phyloP scores from a whole-genome alignment of 1,140 invertebrate species.

The Euura saliciscinereae region DNA sequence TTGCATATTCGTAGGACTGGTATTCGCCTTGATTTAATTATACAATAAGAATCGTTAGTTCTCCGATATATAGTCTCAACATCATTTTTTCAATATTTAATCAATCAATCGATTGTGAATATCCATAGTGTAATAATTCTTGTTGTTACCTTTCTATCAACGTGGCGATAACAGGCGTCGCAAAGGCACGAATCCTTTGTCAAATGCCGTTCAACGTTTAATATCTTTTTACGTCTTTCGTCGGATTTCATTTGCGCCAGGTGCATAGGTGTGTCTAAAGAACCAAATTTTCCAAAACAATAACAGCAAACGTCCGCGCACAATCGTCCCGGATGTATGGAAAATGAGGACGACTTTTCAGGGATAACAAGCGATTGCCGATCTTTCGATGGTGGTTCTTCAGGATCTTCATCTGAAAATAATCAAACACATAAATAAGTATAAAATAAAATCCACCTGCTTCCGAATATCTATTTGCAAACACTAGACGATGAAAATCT shows the following conservation, averaged over 20 bases:
- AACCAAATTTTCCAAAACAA: constrained; percentile 83
- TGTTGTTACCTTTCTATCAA: constrained; percentile 78
- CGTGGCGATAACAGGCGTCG: constrained; percentile 83
- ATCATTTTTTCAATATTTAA: constrained; percentile 16
- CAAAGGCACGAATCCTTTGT: constrained; percentile 82
- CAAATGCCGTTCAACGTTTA: constrained; percentile 76
- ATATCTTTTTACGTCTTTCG: constrained; percentile 77
- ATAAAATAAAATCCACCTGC: background rate
- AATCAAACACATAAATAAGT: background rate
- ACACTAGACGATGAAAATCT: background rate
- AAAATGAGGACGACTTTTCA: constrained; percentile 84
- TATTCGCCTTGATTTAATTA: constrained; percentile 43
- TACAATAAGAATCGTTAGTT: background rate
- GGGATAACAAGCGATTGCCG: constrained; percentile 78
- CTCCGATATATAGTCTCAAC: no score
- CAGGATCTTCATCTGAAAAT: constrained; percentile 60
- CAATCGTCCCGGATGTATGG: constrained; percentile 78
- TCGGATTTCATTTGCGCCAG: constrained; percentile 82
- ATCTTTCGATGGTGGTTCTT: constrained; percentile 51
- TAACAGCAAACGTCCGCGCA: constrained; percentile 85
- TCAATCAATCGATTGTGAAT: constrained; percentile 46
- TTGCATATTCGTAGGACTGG: constrained; percentile 53
- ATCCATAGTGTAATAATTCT: constrained; percentile 60
- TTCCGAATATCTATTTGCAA: background rate
- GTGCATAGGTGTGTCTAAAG: constrained; percentile 84